phyloP scores from a whole-genome alignment of 2,113 vertebrate genomes.

The Tragelaphus scriptus region DNA sequence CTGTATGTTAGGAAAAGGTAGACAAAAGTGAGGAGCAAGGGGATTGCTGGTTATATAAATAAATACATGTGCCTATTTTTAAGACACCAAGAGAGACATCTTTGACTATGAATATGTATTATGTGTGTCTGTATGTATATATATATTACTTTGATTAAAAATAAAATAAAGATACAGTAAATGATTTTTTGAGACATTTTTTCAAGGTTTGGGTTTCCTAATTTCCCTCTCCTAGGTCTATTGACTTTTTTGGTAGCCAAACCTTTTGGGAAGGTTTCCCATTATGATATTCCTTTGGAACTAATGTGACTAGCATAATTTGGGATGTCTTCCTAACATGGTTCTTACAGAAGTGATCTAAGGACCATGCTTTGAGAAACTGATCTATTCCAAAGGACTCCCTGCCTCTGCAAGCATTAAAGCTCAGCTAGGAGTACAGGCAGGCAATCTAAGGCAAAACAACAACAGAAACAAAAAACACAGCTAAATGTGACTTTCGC shows the following conservation, averaged over 20 bases:
- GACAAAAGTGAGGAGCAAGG: background rate
- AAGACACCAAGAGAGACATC: background rate
- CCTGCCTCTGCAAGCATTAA: background rate
- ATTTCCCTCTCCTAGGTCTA: background rate
- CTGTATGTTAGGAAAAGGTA: background rate
- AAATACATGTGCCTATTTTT: background rate
- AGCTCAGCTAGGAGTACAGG: background rate
- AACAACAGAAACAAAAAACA: background rate
- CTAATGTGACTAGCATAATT: background rate
- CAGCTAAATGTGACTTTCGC: background rate
- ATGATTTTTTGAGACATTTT: background rate
- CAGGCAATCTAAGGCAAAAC: background rate
- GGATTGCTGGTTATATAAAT: background rate
- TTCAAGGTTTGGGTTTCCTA: background rate
- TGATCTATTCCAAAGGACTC: background rate
- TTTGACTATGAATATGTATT: background rate
- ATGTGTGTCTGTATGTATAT: background rate
- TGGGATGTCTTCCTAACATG: background rate
- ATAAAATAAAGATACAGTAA: background rate
- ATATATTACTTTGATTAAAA: background rate
- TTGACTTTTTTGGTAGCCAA: background rate
- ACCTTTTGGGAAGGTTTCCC: background rate
- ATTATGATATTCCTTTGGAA: background rate
- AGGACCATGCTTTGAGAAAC: background rate
- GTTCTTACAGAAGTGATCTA: background rate